Base-by-base conservation (phyloP, 2,888 invertebrate genomes). In the Agrenia bidenticulata region DNA sequence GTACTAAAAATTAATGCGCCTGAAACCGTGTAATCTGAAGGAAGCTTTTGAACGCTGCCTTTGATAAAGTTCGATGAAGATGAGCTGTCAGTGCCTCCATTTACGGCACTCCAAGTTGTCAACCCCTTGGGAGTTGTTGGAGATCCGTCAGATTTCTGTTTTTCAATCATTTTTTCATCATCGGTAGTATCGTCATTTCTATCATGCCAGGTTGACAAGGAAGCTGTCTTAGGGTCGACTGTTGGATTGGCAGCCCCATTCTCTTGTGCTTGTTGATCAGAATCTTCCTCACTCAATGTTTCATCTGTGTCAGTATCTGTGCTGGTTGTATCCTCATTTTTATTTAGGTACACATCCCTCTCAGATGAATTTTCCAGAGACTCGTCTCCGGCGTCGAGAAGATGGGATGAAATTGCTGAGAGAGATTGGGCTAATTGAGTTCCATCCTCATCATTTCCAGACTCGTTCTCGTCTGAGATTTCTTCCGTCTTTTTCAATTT, bases 41-140 rank as follows among this genome's bases (percentile, higher is more conserved):
- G 66, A 11, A 68, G 32, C 57, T 68, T 72, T 41, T 73, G 70
- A 19, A 64, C 62, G 0, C 70, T 58, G 13, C 73, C 76, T 63
- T 74, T 72, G 32, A 63, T 45, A 39, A 37, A 57, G 41, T 15
- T 45, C 15, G 45, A 17, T 5, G 45, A 5, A 5, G 45, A 45
- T 17, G 45, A 15, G 5, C n/a, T 17, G 9, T 7, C 7, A 15
- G 39, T 39, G 7, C 64, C 59, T 17, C 67, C 67, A 56, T 67
- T 67, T 11, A 76, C 72, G 11, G 66, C 76, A 56, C 73, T 74
- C 76, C 76, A 76, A n/a, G 76, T 76, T 19, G 74, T 74, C 45
- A 76, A 54, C 21, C 74, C 76, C 60, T 76, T 76, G 7, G 76
- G 76, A 9, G 75, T 74, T 24, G 75, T 72, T 41, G 73, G 58